phyloP scores from a whole-genome alignment of 2,888 invertebrate species.

The Drosophila kokeensis region DNA sequence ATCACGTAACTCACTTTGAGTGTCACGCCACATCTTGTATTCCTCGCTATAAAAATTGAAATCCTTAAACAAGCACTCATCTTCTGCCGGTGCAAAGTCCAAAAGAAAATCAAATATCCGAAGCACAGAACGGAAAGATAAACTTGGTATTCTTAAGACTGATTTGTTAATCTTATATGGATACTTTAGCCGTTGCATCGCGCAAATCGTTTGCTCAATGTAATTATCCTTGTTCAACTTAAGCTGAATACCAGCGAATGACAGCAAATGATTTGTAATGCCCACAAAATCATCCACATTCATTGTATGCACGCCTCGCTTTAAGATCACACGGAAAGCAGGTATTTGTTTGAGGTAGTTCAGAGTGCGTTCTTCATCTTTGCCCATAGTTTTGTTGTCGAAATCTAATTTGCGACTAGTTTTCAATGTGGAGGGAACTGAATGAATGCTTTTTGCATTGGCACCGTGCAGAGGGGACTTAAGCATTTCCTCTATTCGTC shows the following conservation, averaged over 20 bases:
- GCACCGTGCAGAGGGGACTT: conserved; percentile 20
- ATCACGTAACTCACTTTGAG: neutral
- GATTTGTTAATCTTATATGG: conserved; percentile 40
- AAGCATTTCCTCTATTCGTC: conserved; percentile 19
- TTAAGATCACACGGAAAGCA: conserved; percentile 20
- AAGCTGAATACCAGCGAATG: conserved; percentile 6
- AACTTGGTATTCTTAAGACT: conserved; percentile 44
- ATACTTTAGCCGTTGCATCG: conserved; percentile 46
- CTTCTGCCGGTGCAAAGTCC: conserved; percentile 30
- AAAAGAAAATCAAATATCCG: conserved; percentile 53
- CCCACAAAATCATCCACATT: conserved; percentile 47
- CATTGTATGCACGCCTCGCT: conserved; percentile 32
- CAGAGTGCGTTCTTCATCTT: conserved; percentile 16
- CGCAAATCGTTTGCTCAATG: conserved; percentile 31
- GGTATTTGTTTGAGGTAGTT: conserved; percentile 16
- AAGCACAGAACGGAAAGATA: conserved; percentile 22
- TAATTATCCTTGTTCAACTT: conserved; percentile 34
- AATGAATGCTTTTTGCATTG: neutral
- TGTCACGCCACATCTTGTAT: neutral
- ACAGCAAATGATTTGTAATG: conserved; percentile 42
- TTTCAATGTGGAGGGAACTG: neutral
- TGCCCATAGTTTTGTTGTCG: neutral
- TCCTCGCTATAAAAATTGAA: conserved; percentile 7
- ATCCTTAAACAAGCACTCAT: neutral
- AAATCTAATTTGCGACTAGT: conserved; percentile 28